Conservation (phyloP, 2,797 vertebrate species). For the Sphenopsis melanotis region DNA sequence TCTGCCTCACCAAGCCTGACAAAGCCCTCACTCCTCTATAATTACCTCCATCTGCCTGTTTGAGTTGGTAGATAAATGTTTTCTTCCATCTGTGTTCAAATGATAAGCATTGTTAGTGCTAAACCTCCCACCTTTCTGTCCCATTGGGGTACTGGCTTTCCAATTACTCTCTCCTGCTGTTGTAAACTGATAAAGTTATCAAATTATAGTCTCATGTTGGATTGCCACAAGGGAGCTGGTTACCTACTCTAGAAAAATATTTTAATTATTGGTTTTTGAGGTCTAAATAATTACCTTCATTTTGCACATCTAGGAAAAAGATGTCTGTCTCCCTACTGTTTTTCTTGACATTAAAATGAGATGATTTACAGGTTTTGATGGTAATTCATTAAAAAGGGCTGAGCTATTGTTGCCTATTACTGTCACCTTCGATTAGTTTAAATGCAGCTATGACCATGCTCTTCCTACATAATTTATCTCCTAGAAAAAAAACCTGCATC, state of each 20-base stretch:
- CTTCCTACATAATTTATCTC: slow-evolving; percentile 45
- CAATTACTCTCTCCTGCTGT: slow-evolving; percentile 19
- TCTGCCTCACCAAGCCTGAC: background rate
- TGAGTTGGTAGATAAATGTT: background rate
- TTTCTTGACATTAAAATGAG: background rate
- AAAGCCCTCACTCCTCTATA: background rate
- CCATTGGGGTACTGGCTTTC: background rate
- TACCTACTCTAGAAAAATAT: slow-evolving; percentile 1
- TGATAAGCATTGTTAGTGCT: background rate
- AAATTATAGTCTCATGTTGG: background rate
- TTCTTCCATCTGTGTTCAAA: background rate
- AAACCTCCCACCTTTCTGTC: background rate
- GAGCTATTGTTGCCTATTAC: slow-evolving; percentile 3
- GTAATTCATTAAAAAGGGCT: slow-evolving; percentile 27
- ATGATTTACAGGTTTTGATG: background rate
- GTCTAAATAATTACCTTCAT: background rate
- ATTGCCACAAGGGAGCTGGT: background rate
- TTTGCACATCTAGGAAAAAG: background rate
- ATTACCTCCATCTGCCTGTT: background rate
- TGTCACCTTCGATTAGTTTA: slow-evolving; percentile 27
- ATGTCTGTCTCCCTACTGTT: background rate
- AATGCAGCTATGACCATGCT: background rate
- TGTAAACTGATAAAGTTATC: slow-evolving; percentile 8
- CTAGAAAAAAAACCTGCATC: background rate
- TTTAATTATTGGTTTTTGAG: slow-evolving; percentile 6